Base-by-base conservation (phyloP, 2,113 vertebrate genomes). In the Solenodon paradoxus region DNA sequence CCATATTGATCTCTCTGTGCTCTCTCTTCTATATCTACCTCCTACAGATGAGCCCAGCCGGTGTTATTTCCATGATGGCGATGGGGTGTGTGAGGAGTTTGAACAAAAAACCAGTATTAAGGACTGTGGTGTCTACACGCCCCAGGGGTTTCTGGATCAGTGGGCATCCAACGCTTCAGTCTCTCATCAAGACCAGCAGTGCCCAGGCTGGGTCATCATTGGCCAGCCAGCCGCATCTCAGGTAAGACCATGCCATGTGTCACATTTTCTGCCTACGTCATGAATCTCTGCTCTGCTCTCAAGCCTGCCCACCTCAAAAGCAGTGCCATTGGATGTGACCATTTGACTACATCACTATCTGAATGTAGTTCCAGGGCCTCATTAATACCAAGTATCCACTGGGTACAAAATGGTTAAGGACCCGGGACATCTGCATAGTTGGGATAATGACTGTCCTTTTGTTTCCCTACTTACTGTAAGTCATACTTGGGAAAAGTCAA, bases 41-140 rank as follows among this genome's bases (percentile, higher is more conserved):
- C 71, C 71, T 86, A 51, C 98, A 99, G 99, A 99, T 94, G 99
- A 99, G 90, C 99, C 99, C 64, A 99, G 99, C 98, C 98, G 99
- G 93, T 99, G 99, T 95, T 99, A 99, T 96, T 99, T 99, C 98
- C 99, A 99, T 0, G 99, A 99, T 0, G 99, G 99, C 0, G 99
- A 99, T 12, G 99, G 99, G 3, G 98, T 99, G 61, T 99, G 99
- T 72, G 99, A 99, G 95, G 99, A 99, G 95, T 99, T 99, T 96
- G 99, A 99, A 96, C 98, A 98, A 80, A 99, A 99, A 98, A 99
- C 99, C 6, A 99, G 99, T 72, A 99, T 99, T 96, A 99, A 99
- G 88, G 99, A 99, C 98, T 99, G 99, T 45, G 99, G 99, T 0
- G 98, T 99, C 81, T 99, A 99, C 97, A 99, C 99, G 0, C 99